Conservation (phyloP, 2,113 vertebrate species). For the Colius striatus region DNA sequence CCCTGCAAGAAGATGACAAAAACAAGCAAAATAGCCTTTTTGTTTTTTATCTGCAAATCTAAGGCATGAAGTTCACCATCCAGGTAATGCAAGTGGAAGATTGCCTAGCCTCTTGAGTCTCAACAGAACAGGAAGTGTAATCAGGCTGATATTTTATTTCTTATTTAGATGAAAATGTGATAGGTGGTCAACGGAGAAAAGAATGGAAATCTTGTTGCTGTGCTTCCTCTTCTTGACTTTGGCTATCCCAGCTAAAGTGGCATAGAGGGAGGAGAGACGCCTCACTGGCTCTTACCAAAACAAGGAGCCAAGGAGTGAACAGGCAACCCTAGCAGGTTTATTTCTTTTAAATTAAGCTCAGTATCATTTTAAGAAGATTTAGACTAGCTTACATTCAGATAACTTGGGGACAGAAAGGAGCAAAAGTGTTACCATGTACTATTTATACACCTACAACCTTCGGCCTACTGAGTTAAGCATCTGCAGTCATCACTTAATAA, state of each 20-base stretch:
- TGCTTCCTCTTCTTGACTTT: background rate
- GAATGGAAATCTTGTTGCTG: background rate
- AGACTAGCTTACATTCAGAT: background rate
- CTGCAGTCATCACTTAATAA: background rate
- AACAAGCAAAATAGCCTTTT: background rate
- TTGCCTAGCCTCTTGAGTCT: background rate
- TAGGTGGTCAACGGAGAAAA: background rate
- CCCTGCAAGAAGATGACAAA: background rate
- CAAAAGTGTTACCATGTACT: background rate
- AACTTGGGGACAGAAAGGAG: background rate
- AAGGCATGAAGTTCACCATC: background rate
- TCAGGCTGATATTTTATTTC: background rate
- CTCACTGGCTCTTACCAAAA: background rate
- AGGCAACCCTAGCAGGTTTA: accelerated
- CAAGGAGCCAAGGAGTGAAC: background rate
- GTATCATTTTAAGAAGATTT: background rate
- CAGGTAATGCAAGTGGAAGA: background rate
- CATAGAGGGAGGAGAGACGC: background rate
- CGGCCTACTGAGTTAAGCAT: conserved; percentile 19
- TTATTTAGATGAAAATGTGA: background rate
- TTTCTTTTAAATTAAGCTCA: background rate
- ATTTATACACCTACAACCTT: conserved; percentile 17
- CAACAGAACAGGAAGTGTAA: background rate
- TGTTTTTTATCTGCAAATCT: background rate
- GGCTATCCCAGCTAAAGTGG: background rate